phyloP scores from a whole-genome alignment of 2,888 invertebrate species.

The Petrolisthes cinctipes region DNA sequence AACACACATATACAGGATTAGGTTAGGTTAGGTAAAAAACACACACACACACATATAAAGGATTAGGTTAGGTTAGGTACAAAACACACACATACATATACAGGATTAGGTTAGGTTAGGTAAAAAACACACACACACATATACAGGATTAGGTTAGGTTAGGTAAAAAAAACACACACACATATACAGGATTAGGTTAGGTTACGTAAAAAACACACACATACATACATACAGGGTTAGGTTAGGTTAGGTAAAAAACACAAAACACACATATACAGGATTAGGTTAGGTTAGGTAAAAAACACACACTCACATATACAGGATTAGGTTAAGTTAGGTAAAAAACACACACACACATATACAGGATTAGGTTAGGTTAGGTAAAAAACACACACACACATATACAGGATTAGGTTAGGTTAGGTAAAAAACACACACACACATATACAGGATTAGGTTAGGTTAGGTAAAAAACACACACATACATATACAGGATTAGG shows the following conservation, averaged over 20 bases:
- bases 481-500: neutral
- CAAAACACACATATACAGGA: too few species aligned
- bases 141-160: too few species aligned
- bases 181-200: neutral
- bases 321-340: neutral
- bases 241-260: too few species aligned
- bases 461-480: neutral
- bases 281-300: neutral
- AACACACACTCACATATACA: neutral
- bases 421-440: too few species aligned
- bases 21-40: neutral
- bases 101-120: too few species aligned
- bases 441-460: too few species aligned
- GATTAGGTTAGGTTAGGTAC: neutral
- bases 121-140: too few species aligned
- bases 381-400: neutral
- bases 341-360: neutral
- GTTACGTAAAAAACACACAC: neutral
- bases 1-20: neutral
- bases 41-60: neutral
- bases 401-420: too few species aligned
- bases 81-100: too few species aligned
- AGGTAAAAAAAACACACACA: neutral
- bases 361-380: neutral
- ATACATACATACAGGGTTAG: too few species aligned